Evolutionary conservation across 1,140 invertebrate genomes (phyloP), one percentile per base, ranked within the genome.

Genomic region (Adoxophyes honmai): DNA sequence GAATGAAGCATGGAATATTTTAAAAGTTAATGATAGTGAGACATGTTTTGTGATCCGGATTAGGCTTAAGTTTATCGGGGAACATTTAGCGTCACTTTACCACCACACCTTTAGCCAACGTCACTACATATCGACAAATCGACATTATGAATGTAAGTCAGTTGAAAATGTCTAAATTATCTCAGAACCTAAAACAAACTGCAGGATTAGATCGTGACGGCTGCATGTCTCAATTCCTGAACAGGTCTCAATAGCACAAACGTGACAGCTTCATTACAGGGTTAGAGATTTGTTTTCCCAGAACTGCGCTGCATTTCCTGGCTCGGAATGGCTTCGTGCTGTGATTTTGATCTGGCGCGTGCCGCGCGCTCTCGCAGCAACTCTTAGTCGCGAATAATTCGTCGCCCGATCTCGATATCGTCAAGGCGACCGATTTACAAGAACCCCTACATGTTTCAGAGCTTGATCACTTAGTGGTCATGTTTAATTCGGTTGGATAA

Each of bases 321-420:
- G 36, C 15, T 56, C n/a, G 58, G 14, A 64, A 64, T 60, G 56
- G 64, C 28, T 72, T 75, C 74, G 74, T 75, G 75, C 67, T 60
- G 60, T 34, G 75, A 75, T 75, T 69, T 34, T n/a, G 60, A 75
- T 78, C 75, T 57, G 59, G 64, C 68, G 68, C 66, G 66, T 71
- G 53, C 53, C 28, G 35, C 11, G 69, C 71, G 59, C 64, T 66
- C 53, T 60, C 58, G 37, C 16, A 66, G 64, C 60, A 33, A 63
- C 57, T 66, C 60, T 62, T 52, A 53, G 64, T 68, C 66, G 72
- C 64, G 73, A 78, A 73, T 75, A 70, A 64, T 60, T 62, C 58
- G 53, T 48, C 51, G 61, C 62, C 35, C 14, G 60, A 68, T 69
- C 59, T 59, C 56, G 62, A 63, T 67, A 58, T 64, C 57, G 62